Percentiles rank a stretch among this genome's conserved stretches.
Conservation (phyloP, 2,797 vertebrate genomes). For the Peromyscus eremicus region DNA sequence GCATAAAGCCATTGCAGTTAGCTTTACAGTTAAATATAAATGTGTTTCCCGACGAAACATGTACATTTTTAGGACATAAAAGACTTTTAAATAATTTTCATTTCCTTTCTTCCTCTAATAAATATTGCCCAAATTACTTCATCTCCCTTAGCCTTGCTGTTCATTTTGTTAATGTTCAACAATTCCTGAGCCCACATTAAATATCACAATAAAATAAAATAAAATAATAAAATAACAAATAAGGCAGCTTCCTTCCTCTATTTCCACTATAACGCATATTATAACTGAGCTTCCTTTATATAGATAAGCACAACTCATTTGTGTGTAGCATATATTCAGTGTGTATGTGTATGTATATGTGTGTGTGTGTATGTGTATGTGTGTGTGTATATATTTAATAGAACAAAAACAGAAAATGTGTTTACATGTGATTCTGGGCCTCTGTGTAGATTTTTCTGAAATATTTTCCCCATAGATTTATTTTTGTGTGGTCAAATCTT, state of each 20-base stretch:
- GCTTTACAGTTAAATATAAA: slow-evolving; percentile 6
- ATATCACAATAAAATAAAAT: not conserved
- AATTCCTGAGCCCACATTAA: not conserved
- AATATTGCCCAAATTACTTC: slow-evolving; percentile 25
- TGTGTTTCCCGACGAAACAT: not conserved
- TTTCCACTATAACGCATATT: not conserved
- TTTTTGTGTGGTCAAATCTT: not conserved
- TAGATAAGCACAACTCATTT: not conserved
- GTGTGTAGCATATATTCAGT: not conserved
- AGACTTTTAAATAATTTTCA: not conserved
- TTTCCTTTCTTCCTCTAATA: slow-evolving; percentile 29
- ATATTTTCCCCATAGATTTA: not conserved
- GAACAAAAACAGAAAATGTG: not conserved
- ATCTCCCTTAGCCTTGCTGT: not conserved
- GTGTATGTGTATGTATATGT: not conserved
- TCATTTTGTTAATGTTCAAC: not conserved
- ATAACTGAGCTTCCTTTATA: not conserved
- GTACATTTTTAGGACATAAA: slow-evolving; percentile 18
- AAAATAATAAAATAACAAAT: not conserved
- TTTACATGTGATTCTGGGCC: not conserved
- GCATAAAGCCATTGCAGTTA: not conserved
- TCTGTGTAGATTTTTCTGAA: slow-evolving; percentile 5
- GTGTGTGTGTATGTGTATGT: not conserved
- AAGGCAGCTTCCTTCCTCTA: not conserved
- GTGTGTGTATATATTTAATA: no score